Percentiles rank a stretch among this genome's conserved stretches.
Evolutionary conservation across 2,888 invertebrate genomes (phyloP).

Genomic region (Clanis bilineata): DNA sequence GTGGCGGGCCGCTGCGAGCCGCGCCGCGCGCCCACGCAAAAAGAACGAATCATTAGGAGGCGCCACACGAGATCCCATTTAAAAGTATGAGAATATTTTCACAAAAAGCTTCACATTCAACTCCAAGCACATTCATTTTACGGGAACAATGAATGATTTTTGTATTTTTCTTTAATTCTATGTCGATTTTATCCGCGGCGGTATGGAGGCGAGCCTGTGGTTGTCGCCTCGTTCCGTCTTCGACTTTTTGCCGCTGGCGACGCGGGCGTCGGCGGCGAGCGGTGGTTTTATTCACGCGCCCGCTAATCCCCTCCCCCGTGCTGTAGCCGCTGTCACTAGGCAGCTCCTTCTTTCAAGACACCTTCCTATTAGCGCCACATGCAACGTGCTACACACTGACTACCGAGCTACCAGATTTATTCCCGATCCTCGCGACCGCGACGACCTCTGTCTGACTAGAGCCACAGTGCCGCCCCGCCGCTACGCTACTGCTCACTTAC

Average conservation of each 20-base stretch:
- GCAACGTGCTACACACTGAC: conserved; percentile 54
- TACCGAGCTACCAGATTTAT: conserved; percentile 36
- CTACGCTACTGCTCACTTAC: conserved; percentile 8
- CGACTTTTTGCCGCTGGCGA: conserved; percentile 71
- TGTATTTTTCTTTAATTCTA: conserved; percentile 82
- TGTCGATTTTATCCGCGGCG: conserved; percentile 80
- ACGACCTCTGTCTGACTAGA: conserved; percentile 10
- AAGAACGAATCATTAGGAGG: conserved; percentile 81
- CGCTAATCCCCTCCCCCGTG: conserved; percentile 46
- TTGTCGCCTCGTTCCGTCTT: conserved; percentile 77
- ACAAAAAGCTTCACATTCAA: conserved; percentile 82
- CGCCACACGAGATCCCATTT: conserved; percentile 82
- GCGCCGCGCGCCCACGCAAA: conserved; percentile 70
- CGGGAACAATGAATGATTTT: conserved; percentile 83
- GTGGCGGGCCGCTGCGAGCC: conserved; percentile 41
- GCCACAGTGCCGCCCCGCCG: neutral
- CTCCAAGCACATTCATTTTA: conserved; percentile 82
- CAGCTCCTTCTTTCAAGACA: conserved; percentile 25
- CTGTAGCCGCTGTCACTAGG: conserved; percentile 8
- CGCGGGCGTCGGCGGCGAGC: conserved; percentile 70
- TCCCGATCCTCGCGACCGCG: conserved; percentile 2
- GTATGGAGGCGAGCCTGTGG: conserved; percentile 70
- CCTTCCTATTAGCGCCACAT: conserved; percentile 59
- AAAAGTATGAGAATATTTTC: conserved; percentile 82
- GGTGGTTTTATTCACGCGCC: conserved; percentile 62